Percentiles rank a stretch among this genome's conserved stretches.
Evolutionary conservation across 2,113 vertebrate species (phyloP).

Genomic region (Macquaria australasica): DNA sequence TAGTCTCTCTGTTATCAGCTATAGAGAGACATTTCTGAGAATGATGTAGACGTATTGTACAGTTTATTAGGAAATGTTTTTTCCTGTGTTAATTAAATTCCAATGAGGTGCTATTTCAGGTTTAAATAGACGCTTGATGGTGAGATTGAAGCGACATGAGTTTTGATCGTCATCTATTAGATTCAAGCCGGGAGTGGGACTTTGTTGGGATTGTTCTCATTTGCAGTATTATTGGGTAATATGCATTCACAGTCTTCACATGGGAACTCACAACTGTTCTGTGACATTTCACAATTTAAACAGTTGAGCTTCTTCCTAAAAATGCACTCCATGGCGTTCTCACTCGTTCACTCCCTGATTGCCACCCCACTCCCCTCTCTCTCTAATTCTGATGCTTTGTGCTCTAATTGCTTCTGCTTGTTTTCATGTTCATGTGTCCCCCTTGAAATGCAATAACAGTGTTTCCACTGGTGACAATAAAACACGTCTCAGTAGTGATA

Average conservation of each 20-base stretch:
- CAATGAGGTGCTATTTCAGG: neutral
- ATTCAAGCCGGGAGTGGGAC: conserved; percentile 31
- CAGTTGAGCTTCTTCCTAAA: conserved; percentile 8
- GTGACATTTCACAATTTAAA: conserved; percentile 28
- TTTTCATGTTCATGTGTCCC: conserved; percentile 63
- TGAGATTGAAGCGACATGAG: conserved; percentile 15
- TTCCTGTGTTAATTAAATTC: neutral
- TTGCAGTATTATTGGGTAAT: neutral
- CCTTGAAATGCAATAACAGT: conserved; percentile 49
- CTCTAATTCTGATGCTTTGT: conserved; percentile 32
- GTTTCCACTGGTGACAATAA: conserved; percentile 63
- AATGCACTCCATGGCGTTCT: conserved; percentile 1
- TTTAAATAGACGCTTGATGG: conserved; percentile 8
- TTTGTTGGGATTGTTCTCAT: conserved; percentile 31
- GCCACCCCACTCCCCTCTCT: neutral
- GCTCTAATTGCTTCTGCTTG: conserved; percentile 73
- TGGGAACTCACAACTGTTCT: neutral
- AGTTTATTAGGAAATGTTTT: neutral
- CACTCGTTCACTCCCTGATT: neutral
- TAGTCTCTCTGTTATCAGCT: neutral
- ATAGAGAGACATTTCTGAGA: neutral
- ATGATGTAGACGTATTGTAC: neutral
- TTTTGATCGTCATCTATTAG: conserved; percentile 19
- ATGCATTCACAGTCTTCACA: conserved; percentile 10
- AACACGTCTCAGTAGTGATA: conserved; percentile 27